phyloP scores from a whole-genome alignment of 2,888 invertebrate genomes.

The Trichogramma evanescens region DNA sequence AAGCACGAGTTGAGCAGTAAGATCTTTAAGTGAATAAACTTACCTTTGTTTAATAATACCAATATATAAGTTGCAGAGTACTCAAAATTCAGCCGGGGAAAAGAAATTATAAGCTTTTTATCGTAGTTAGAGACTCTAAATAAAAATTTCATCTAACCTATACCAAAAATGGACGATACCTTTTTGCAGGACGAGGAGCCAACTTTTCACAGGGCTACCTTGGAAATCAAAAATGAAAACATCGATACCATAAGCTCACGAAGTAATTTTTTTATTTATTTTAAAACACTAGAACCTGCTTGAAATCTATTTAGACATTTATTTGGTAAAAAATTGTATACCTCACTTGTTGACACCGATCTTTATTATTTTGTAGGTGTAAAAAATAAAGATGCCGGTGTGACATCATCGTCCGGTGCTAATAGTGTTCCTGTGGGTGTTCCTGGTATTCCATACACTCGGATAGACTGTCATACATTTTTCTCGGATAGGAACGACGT shows the following conservation, averaged over 20 bases:
- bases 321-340: neutral
- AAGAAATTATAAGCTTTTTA: too few species aligned
- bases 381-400: conserved; percentile 12
- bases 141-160: conserved; percentile 18
- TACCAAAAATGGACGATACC: conserved; percentile 31
- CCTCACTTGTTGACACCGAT: neutral
- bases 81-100: too few species aligned
- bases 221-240: conserved; percentile 32
- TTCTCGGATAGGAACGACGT: conserved; percentile 69
- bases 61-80: too few species aligned
- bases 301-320: neutral
- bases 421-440: conserved; percentile 19
- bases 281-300: too few species aligned
- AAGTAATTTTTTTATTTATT: conserved; percentile 1
- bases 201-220: conserved; percentile 33
- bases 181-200: conserved; percentile 35
- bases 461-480: conserved; percentile 56
- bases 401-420: neutral
- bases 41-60: too few species aligned
- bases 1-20: too few species aligned
- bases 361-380: conserved; percentile 13
- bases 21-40: too few species aligned
- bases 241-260: conserved; percentile 5
- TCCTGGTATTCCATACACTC: conserved; percentile 31
- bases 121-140: neutral